Evolutionary conservation across 2,888 invertebrate genomes (phyloP).

Genomic region (Drosophila affinis): DNA sequence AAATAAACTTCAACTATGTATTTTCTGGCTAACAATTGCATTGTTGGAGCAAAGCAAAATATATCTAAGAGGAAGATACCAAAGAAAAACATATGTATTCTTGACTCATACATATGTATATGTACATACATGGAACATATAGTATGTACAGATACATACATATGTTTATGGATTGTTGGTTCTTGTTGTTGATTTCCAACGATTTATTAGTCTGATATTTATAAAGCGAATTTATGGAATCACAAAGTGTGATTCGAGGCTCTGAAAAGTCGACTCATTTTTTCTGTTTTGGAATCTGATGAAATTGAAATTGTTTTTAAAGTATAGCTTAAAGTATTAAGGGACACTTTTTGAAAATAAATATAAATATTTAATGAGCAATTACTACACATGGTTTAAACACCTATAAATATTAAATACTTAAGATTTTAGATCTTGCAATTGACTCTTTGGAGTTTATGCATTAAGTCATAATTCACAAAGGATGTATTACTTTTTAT

Average conservation of each 20-base stretch:
- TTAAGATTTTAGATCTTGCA: too few species aligned
- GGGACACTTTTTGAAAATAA: too few species aligned
- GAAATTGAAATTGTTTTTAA: too few species aligned
- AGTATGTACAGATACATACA: not conserved
- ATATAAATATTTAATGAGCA: too few species aligned
- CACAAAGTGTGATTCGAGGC: not conserved
- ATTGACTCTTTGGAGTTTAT: too few species aligned
- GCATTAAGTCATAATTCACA: too few species aligned
- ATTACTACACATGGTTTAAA: too few species aligned
- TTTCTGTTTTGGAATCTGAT: too few species aligned
- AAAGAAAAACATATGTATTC: too few species aligned
- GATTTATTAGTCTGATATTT: conserved; percentile 68
- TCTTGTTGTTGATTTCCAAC: conserved; percentile 29
- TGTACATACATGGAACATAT: conserved; percentile 11
- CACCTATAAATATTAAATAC: too few species aligned
- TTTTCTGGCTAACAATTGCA: conserved; percentile 59
- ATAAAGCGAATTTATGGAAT: conserved; percentile 43
- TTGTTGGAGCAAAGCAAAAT: conserved; percentile 14
- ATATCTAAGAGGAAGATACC: conserved; percentile 1
- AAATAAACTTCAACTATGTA: conserved; percentile 70
- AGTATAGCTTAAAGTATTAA: too few species aligned
- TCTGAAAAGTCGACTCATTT: not conserved
- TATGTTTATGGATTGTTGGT: conserved; percentile 24
- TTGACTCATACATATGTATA: not conserved
- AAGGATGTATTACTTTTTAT: too few species aligned